phyloP scores from a whole-genome alignment of 2,888 invertebrate species.

The Volucella bombylans region DNA sequence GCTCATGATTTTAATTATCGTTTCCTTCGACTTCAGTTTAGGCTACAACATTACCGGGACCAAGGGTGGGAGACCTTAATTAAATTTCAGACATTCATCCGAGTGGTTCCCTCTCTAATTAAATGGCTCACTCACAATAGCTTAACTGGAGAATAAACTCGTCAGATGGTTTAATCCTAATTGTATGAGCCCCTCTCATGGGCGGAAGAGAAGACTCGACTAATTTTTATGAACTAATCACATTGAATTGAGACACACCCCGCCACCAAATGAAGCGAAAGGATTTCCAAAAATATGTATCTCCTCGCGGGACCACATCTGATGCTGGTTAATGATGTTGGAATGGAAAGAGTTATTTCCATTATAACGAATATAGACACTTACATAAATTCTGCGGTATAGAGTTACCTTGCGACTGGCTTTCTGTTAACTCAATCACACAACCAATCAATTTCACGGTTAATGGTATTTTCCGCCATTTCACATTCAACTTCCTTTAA shows the following conservation, averaged over 20 bases:
- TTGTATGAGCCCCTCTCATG: no score
- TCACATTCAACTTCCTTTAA: conserved; percentile 2
- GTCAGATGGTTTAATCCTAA: conserved; percentile 28
- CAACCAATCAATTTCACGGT: conserved; percentile 54
- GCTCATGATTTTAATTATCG: conserved; percentile 40
- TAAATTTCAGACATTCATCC: conserved; percentile 22
- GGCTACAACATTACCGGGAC: not conserved
- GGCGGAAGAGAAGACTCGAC: no score
- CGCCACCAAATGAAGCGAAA: no score
- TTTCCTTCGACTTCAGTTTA: not conserved
- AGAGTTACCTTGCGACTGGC: not conserved
- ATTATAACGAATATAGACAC: no score
- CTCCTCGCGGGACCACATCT: no score
- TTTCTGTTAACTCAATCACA: conserved; percentile 28
- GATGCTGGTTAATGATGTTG: not conserved
- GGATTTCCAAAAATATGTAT: no score
- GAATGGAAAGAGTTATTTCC: not conserved
- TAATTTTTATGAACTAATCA: no score
- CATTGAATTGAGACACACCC: no score
- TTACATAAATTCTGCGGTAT: not conserved
- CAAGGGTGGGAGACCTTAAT: conserved; percentile 27
- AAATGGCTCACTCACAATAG: conserved; percentile 4
- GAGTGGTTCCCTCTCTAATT: not conserved
- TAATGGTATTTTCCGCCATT: conserved; percentile 45
- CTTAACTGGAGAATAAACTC: conserved; percentile 24